phyloP scores from a whole-genome alignment of 2,888 invertebrate species.

The Druceiella hillmani region DNA sequence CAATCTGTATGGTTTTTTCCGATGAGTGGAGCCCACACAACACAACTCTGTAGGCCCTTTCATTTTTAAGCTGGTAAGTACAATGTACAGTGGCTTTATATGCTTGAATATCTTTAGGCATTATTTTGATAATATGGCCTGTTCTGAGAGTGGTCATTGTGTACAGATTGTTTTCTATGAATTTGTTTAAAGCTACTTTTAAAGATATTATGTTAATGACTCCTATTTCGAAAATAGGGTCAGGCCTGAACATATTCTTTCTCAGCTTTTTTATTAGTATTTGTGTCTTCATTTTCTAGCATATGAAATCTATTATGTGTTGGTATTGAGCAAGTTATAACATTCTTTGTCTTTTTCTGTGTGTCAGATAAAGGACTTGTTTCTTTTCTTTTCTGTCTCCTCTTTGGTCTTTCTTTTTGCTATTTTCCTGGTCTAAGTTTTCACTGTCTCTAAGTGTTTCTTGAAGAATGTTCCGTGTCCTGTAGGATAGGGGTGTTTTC shows the following conservation, averaged over 20 bases:
- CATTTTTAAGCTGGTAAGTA: background rate
- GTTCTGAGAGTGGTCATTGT: constrained; percentile 1
- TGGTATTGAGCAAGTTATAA: background rate
- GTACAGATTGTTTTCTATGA: background rate
- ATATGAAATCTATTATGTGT: constrained; percentile 1
- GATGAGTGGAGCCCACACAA: constrained; percentile 1
- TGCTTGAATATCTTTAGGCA: background rate
- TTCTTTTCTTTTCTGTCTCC: too few species aligned
- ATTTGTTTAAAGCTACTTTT: background rate
- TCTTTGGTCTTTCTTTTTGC: too few species aligned
- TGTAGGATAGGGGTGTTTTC: too few species aligned
- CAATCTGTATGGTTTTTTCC: background rate
- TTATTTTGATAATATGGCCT: constrained; percentile 1
- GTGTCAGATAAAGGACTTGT: too few species aligned
- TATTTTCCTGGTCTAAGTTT: too few species aligned
- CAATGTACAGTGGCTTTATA: background rate
- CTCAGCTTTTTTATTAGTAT: background rate
- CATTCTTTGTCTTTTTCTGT: background rate
- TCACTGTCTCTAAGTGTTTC: too few species aligned
- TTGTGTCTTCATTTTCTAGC: background rate
- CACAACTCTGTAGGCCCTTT: constrained; percentile 1
- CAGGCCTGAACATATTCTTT: constrained; percentile 1
- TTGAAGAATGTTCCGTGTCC: too few species aligned
- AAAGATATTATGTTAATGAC: background rate
- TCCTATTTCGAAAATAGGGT: background rate